Percentiles rank a stretch among this genome's conserved stretches.
phyloP scores from a whole-genome alignment of 2,888 invertebrate genomes.

The Pristionchus fissidentatus region DNA sequence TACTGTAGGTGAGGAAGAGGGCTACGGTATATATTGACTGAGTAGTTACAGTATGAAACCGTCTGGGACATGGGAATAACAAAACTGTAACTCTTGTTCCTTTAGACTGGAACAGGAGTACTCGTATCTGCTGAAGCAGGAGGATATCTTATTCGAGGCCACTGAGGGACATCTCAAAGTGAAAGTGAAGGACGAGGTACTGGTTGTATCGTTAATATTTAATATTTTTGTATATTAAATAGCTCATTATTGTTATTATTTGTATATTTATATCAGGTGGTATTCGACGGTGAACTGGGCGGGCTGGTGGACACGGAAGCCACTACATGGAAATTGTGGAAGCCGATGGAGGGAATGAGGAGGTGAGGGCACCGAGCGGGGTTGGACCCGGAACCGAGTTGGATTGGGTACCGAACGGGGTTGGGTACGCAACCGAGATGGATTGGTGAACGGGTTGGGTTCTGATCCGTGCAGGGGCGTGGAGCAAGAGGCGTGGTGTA shows the following conservation, averaged over 20 bases:
- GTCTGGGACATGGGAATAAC: too few relatives aligned
- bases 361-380: neutral
- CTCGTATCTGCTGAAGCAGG: neutral
- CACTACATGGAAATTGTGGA: neutral
- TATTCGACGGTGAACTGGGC: constrained; percentile 38
- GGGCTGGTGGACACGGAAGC: neutral
- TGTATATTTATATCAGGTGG: neutral
- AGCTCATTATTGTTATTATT: neutral
- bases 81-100: too few relatives aligned
- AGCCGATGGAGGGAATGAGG: neutral
- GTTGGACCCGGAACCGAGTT: too few relatives aligned
- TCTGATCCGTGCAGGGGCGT: too few relatives aligned
- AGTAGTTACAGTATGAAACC: too few relatives aligned
- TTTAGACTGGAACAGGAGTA: constrained; percentile 16
- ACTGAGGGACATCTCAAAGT: neutral
- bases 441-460: too few relatives aligned
- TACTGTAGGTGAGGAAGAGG: neutral
- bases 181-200: neutral
- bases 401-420: too few relatives aligned
- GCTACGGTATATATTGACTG: too few relatives aligned
- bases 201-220: neutral
- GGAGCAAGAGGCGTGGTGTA: too few relatives aligned
- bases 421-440: too few relatives aligned
- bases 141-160: constrained; percentile 15
- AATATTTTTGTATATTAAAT: neutral